Conservation (phyloP, 2,888 invertebrate genomes). For the Drosophila mayaguana region DNA sequence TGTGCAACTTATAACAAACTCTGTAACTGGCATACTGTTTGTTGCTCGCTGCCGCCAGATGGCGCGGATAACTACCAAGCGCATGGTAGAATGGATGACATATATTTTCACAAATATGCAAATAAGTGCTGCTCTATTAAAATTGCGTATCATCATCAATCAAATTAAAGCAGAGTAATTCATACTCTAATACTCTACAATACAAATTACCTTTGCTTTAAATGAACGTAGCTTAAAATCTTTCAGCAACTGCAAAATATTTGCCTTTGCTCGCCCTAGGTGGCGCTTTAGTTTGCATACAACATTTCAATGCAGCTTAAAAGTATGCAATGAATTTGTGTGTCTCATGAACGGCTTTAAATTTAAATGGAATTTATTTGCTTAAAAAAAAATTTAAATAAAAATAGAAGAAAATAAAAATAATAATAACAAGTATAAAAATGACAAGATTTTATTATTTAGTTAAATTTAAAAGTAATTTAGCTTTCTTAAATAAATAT, state of each 20-base stretch:
- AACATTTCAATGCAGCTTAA: not conserved
- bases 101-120: too few relatives aligned
- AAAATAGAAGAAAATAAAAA: too few relatives aligned
- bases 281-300: not conserved
- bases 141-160: too few relatives aligned
- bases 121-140: too few relatives aligned
- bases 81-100: not conserved
- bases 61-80: not conserved
- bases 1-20: not conserved
- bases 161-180: too few relatives aligned
- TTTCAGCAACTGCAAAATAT: not conserved
- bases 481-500: too few relatives aligned
- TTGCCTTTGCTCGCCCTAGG: not conserved
- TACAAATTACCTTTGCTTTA: not conserved
- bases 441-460: too few relatives aligned
- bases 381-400: not conserved
- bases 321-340: constrained; percentile 23
- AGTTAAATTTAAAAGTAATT: too few relatives aligned
- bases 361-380: not conserved
- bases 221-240: not conserved
- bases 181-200: accelerated
- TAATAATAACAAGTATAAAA: too few relatives aligned
- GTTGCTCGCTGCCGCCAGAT: constrained; percentile 10
- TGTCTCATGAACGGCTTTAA: not conserved
- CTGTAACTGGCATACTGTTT: not conserved